Evolutionary conservation across 2,113 vertebrate species (phyloP).

Genomic region (Prochilodus magdalenae): DNA sequence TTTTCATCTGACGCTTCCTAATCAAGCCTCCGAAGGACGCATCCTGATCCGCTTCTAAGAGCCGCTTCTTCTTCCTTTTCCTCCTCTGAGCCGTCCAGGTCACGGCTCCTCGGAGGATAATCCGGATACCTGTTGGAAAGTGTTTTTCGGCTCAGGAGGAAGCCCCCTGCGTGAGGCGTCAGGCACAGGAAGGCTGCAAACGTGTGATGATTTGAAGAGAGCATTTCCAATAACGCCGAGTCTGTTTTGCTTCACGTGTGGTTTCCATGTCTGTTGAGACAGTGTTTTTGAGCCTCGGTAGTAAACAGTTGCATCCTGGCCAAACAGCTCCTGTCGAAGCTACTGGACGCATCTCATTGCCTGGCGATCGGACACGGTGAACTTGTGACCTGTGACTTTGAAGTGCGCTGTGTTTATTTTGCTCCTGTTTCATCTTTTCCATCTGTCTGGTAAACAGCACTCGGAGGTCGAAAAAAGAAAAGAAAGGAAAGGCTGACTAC

Average conservation of each 20-base stretch:
- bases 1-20: conserved; percentile 57
- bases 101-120: conserved; percentile 68
- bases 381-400: conserved; percentile 41
- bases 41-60: conserved; percentile 66
- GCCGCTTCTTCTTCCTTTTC: conserved; percentile 64
- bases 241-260: neutral
- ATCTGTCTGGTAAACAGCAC: conserved; percentile 44
- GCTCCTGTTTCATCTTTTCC: conserved; percentile 15
- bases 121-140: conserved; percentile 72
- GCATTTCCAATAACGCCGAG: conserved; percentile 57
- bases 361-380: neutral
- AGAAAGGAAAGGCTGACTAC: conserved; percentile 29
- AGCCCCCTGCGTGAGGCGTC: conserved; percentile 55
- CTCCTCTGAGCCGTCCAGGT: conserved; percentile 59
- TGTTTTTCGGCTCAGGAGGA: conserved; percentile 59
- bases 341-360: neutral
- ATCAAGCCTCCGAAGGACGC: conserved; percentile 67
- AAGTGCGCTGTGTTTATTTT: conserved; percentile 15
- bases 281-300: neutral
- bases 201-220: conserved; percentile 60
- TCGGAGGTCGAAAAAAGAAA: conserved; percentile 35
- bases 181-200: conserved; percentile 66
- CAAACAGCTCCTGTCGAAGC: neutral
- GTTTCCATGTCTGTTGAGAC: neutral
- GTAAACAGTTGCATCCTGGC: conserved; percentile 22